Base-by-base conservation (phyloP, 2,888 invertebrate genomes). In the Chromoteleia sp. region DNA sequence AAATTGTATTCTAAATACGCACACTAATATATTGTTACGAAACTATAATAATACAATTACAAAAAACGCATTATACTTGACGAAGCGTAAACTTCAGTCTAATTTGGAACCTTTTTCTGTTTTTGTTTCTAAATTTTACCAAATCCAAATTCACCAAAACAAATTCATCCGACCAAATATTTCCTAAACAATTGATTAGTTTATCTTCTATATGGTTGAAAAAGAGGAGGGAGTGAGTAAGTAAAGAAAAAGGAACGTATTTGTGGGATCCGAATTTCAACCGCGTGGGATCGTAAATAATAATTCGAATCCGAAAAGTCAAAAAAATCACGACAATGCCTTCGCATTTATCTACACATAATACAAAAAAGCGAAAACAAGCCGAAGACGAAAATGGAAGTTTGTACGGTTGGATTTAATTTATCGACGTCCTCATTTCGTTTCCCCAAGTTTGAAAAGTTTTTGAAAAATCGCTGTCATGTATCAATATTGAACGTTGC, bases 181-280 rank as follows among this genome's bases (percentile, higher is more conserved):
- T 43, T 2, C 10, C 19, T 8, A 43, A 43, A 43, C 43, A 19
- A 43, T 43, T 43, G 43, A 17, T 17, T 17, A 43, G 17, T 10
- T 17, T 4, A 43, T 17, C 10, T 19, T 17, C 19, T 10, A 7
- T 12, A 43, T 17, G 19, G 8, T n/a, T n/a, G n/a, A 43, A 43
- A 43, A 43, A 19, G 12, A 19, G 2, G 6, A 25, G 43, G 19
- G 5, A 43, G 12, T 17, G 19, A 43, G 19, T 43, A 43, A 43
- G 12, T 8, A 19, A 17, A 43, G 4, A 12, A 52, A 14, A 50
- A n/a, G 12, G 6, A 50, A 15, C 21, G 48, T 30, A 12, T 52
- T 30, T 33, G 33, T 52, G 30, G 30, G n/a, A n/a, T 15, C 52
- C n/a, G 52, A 52, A 52, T 52, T 52, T 52, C 30, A 52, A 52